Conservation (phyloP, 2,888 invertebrate genomes). For the Metellina segmentata region DNA sequence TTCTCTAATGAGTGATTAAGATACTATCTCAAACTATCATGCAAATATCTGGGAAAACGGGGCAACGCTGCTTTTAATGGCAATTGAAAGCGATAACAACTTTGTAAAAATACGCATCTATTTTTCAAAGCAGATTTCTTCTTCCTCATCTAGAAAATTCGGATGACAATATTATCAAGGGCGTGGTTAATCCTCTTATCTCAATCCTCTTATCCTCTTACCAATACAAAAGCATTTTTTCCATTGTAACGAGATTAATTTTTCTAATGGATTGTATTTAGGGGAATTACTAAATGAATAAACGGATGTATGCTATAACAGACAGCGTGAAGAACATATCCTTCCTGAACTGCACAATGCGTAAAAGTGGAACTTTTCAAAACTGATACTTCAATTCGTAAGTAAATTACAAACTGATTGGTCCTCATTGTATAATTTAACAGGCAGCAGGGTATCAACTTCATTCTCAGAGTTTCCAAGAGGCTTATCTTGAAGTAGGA, state of each 20-base stretch:
- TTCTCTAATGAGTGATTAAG: neutral
- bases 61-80: neutral
- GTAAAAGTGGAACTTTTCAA: neutral
- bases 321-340: neutral
- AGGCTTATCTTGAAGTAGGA: neutral
- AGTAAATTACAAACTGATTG: neutral
- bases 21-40: neutral
- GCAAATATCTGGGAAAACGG: neutral
- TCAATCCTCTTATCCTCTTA: constrained; percentile 1
- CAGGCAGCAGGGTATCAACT: neutral
- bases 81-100: neutral
- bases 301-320: neutral
- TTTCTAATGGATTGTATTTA: neutral
- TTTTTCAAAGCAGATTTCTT: neutral
- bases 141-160: neutral
- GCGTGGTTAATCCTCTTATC: neutral
- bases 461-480: neutral
- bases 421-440: neutral
- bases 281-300: neutral
- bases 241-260: neutral
- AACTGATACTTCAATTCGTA: neutral
- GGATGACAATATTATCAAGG: neutral
- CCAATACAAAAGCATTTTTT: neutral
- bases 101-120: neutral
- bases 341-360: neutral